Base-by-base conservation (phyloP, 2,888 invertebrate species). In the Limnephilus marmoratus region DNA sequence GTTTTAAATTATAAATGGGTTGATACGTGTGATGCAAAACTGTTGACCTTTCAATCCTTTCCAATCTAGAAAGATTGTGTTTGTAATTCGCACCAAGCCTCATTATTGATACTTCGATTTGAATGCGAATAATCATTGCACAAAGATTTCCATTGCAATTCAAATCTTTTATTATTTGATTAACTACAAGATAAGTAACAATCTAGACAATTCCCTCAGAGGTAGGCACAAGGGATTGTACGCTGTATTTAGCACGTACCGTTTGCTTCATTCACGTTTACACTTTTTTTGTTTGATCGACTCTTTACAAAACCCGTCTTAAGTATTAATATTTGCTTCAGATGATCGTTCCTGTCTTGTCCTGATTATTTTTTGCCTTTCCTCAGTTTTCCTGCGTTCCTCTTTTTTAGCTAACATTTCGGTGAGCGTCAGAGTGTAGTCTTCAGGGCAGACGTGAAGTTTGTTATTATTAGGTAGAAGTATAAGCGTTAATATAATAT, bases 61-160 rank as follows among this genome's bases (percentile, higher is more conserved):
- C 68, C 68, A 68, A 68, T 68, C 68, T 68, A 68, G 68, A 68
- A 68, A 68, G 68, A n/a, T 68, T 68, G 68, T 68, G 68, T 68
- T 68, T 68, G 68, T n/a, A 24, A 68, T 68, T 68, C 68, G 68
- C 68, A 68, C 68, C 68, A 68, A 68, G 68, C 18, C 68, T 68
- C 68, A 68, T 68, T 68, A 68, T 68, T 68, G 24, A 68, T 68
- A 18, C 18, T 18, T 18, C 7, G 68, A 68, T 68, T 68, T 68
- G 68, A 24, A n/a, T 68, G 24, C 7, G 11, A 41, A 45, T 34
- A 31, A 80, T 89, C 29, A 3, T 41, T 81, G 81, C 88, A 81
- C 88, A 89, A 89, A 81, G 24, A 81, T 89, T 34, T 24, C n/a
- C 37, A 88, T 80, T 88, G 80, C 88, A n/a, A 88, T 88, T 80